These are phyloP conservation scores for Entomobrya proxima DNA, from an alignment of 2,888 invertebrate species.

Conservation along the genomic window DNA sequence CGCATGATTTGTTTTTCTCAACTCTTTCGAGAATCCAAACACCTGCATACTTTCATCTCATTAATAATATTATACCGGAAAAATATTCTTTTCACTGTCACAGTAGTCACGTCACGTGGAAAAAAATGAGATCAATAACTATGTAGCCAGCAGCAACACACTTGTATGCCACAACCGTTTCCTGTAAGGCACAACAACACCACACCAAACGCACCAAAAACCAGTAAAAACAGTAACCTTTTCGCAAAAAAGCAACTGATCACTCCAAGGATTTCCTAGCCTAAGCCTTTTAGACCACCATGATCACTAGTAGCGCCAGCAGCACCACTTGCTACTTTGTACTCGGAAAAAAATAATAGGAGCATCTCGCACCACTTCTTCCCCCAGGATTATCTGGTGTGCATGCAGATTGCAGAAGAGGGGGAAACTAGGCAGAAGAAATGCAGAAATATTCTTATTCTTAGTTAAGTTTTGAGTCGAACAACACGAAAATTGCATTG, in stretches of 20 bases:
- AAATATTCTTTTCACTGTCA: slow-evolving; percentile 41
- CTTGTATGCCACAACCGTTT: background rate
- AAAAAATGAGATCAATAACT: slow-evolving; percentile 64
- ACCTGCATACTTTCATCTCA: no score
- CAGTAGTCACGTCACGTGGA: slow-evolving; percentile 5
- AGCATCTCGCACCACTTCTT: background rate
- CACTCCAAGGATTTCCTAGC: background rate
- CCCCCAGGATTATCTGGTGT: background rate
- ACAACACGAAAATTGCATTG: background rate
- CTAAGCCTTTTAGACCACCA: background rate
- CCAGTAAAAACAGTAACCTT: no score
- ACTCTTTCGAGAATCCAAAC: no score
- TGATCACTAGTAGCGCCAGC: background rate
- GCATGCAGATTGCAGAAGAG: background rate
- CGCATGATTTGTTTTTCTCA: no score
- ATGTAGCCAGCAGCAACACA: background rate
- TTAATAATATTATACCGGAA: background rate
- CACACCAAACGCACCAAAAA: no score
- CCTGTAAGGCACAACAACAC: background rate
- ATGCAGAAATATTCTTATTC: background rate
- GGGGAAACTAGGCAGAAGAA: background rate
- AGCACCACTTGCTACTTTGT: background rate
- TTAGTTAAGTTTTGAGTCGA: background rate
- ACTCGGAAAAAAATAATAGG: background rate
- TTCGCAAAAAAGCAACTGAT: background rate